These are phyloP conservation scores for Nycticorax nycticorax DNA, from an alignment of 2,113 vertebrate species.

Conservation along the genomic window DNA sequence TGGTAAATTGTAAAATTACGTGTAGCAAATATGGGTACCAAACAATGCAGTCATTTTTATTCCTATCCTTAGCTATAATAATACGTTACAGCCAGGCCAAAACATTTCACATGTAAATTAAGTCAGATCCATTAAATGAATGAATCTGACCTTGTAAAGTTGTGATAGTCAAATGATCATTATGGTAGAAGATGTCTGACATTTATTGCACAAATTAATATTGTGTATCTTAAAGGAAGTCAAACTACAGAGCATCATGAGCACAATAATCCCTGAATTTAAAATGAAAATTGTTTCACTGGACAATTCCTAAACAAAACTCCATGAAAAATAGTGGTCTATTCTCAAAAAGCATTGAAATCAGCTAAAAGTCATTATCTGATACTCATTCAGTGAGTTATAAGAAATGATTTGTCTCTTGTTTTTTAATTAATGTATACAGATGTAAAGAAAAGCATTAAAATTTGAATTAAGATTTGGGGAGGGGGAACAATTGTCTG, in stretches of 20 bases:
- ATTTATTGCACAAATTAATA: not conserved
- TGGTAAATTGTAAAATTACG: not conserved
- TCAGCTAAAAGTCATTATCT: not conserved
- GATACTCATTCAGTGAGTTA: not conserved
- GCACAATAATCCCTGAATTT: not conserved
- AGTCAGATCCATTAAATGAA: not conserved
- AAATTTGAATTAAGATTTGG: not conserved
- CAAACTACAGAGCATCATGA: not conserved
- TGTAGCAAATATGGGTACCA: rapidly evolving
- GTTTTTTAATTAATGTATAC: not conserved
- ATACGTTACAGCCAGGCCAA: not conserved
- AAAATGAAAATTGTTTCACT: not conserved
- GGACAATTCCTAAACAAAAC: not conserved
- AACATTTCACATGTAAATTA: not conserved
- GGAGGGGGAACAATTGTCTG: not conserved
- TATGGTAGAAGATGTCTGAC: not conserved
- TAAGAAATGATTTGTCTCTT: not conserved
- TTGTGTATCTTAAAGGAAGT: not conserved
- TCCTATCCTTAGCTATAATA: not conserved
- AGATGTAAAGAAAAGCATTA: not conserved
- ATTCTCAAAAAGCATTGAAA: not conserved
- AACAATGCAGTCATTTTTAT: not conserved
- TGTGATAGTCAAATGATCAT: not conserved
- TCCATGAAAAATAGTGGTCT: not conserved
- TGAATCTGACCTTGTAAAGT: not conserved